phyloP scores from a whole-genome alignment of 2,113 vertebrate species.

The Centropus unirufus region DNA sequence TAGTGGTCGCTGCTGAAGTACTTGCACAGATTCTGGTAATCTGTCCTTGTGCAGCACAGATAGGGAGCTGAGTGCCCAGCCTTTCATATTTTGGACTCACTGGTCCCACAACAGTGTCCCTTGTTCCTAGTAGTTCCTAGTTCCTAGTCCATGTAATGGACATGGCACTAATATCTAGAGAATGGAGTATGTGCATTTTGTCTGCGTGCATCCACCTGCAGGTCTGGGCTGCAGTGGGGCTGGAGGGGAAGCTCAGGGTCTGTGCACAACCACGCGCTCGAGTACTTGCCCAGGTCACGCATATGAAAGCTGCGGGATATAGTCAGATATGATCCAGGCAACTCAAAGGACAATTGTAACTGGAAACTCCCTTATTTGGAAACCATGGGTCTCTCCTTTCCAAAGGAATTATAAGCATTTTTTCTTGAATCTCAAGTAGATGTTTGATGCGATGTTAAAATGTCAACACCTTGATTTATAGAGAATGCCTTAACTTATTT shows the following conservation, averaged over 20 bases:
- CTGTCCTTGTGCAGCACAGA: fast-evolving
- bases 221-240: background rate
- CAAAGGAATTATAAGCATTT: background rate
- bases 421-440: background rate
- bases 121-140: background rate
- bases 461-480: background rate
- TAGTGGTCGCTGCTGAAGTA: background rate
- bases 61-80: background rate
- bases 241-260: background rate
- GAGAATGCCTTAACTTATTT: background rate
- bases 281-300: background rate
- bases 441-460: background rate
- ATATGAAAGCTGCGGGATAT: background rate
- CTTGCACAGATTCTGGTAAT: background rate
- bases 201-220: background rate
- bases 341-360: background rate
- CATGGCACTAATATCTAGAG: fast-evolving
- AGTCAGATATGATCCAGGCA: background rate
- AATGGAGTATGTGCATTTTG: background rate
- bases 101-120: background rate
- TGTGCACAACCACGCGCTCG: fast-evolving
- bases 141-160: no score
- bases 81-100: background rate
- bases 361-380: background rate
- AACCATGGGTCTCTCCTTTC: background rate